Percentiles rank a stretch among this genome's conserved stretches.
Conservation (phyloP, 2,797 vertebrate species). For the Eupleurogrammus muticus region DNA sequence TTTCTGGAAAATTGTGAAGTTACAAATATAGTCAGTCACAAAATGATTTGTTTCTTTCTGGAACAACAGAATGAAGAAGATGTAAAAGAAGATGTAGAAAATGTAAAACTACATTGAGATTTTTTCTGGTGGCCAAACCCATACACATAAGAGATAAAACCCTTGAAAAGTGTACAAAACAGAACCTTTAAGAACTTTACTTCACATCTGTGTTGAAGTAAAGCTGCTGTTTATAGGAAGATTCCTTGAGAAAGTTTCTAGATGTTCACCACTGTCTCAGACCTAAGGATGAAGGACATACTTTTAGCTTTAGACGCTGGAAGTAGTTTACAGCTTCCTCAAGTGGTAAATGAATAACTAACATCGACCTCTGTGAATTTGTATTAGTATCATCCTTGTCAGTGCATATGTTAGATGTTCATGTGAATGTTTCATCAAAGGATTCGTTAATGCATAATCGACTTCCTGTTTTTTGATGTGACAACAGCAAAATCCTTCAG, state of each 20-base stretch:
- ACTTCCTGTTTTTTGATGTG: slow-evolving; percentile 60
- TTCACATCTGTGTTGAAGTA: neutral
- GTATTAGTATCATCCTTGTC: slow-evolving; percentile 15
- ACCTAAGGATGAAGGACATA: slow-evolving; percentile 11
- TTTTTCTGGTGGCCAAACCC: too few species aligned
- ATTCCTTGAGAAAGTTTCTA: neutral
- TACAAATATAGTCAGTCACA: too few species aligned
- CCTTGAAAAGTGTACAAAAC: too few species aligned
- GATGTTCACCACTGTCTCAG: slow-evolving; percentile 4
- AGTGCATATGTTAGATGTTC: slow-evolving; percentile 15
- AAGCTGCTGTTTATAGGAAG: neutral
- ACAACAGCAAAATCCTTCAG: slow-evolving; percentile 73
- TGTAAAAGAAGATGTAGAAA: too few species aligned
- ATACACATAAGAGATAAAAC: too few species aligned
- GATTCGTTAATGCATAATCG: slow-evolving; percentile 59
- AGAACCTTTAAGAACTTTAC: neutral
- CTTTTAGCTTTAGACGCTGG: slow-evolving; percentile 26
- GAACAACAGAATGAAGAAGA: too few species aligned
- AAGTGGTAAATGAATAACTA: slow-evolving; percentile 54
- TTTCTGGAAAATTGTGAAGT: too few species aligned
- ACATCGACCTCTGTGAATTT: slow-evolving; percentile 17
- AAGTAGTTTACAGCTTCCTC: slow-evolving; percentile 69
- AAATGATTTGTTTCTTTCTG: too few species aligned
- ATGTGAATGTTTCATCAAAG: slow-evolving; percentile 62
- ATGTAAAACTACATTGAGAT: too few species aligned